Evolutionary conservation across 2,797 vertebrate genomes (phyloP).

Genomic region (Rallus crepitans): DNA sequence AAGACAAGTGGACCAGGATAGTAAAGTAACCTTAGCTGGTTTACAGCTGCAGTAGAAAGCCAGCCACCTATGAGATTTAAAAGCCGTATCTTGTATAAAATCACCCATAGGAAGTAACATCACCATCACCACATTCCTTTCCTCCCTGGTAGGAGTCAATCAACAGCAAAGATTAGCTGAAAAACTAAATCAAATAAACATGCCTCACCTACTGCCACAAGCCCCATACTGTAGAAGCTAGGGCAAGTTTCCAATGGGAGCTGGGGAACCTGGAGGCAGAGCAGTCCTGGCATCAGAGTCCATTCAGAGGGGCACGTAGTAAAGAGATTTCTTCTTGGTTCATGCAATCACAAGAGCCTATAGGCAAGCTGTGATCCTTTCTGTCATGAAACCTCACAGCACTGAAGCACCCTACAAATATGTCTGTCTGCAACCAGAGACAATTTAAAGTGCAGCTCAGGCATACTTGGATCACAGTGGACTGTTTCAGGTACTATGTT

Average conservation of each 20-base stretch:
- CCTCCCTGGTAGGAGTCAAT: background rate
- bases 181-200: background rate
- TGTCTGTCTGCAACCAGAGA: background rate
- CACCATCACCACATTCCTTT: background rate
- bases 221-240: background rate
- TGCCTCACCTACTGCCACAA: background rate
- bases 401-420: rapidly evolving
- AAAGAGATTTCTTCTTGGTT: background rate
- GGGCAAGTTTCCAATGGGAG: background rate
- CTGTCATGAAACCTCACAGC: background rate
- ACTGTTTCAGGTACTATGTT: background rate
- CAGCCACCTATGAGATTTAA: background rate
- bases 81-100: background rate
- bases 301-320: background rate
- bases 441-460: background rate
- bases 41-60: background rate
- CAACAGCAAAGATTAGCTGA: background rate
- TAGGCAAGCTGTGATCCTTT: background rate
- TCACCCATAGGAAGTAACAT: background rate
- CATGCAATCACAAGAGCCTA: rapidly evolving
- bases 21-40: background rate
- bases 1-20: background rate
- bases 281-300: background rate
- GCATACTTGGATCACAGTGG: background rate
- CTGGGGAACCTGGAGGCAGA: background rate